Base-by-base conservation (phyloP, 2,797 vertebrate species). In the Schizopygopsis pylzovi region DNA sequence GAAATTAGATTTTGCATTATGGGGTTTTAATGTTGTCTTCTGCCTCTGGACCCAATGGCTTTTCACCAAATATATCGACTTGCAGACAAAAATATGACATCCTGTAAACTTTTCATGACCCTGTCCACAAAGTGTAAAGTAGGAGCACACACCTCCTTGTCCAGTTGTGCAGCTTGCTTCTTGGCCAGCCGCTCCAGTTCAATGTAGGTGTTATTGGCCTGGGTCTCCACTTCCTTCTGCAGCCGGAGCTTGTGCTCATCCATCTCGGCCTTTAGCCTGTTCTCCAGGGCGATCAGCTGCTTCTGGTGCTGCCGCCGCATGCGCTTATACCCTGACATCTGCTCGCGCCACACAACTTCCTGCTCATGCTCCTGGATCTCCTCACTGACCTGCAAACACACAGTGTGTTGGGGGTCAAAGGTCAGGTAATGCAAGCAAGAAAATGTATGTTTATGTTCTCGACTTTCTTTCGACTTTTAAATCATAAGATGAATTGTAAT, bases 221-320 rank as follows among this genome's bases (percentile, higher is more conserved):
- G 98, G 1, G 98, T 99, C 95, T 99, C 98, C 94, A 98, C 97
- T 95, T 99, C 98, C 94, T 99, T 99, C 96, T 99, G 98, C 91
- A 99, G 97, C 94, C 98, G 98, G 92, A 99, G 98, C 94, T 98
- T 97, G 95, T 99, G 98, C 95, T 99, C 98, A 91, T 99, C 98
- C 98, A 99, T 99, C 95, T 99, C 98, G 86, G 98, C 97, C 97
- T 99, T 99, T 93, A 99, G 95, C 96, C 98, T 99, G 96, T 99
- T 99, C 93, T 99, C 98, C 96, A 99, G 96, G 92, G 97, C 98
- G 93, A 99, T 99, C 96, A 99, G 97, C 97, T 99, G 98, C 97
- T 99, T 99, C 97, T 99, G 98, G 96, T 99, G 98, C 96, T 99
- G 98, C 96, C 98, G 97, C 94, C 97, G 97, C 98, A 99, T 99